A percentile compares a stretch with the other conserved stretches of the same genome.
phyloP scores from a whole-genome alignment of 2,797 vertebrate species.

The Psittacula echo region DNA sequence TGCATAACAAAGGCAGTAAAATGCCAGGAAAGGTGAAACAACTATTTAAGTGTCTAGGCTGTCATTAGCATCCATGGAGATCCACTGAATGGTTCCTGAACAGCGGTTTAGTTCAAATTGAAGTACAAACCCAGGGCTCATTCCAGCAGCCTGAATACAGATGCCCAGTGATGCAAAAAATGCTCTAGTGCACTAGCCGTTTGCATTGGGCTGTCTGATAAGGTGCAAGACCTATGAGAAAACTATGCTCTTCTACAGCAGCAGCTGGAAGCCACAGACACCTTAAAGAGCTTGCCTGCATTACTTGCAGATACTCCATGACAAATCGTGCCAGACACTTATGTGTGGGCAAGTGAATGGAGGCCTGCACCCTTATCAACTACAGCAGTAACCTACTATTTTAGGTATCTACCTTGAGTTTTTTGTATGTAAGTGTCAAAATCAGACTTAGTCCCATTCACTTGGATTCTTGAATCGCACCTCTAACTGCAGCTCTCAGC shows the following conservation, averaged over 20 bases:
- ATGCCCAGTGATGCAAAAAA: not conserved
- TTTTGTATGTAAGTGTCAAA: not conserved
- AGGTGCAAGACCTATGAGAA: not conserved
- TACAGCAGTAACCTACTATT: not conserved
- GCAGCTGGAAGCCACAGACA: not conserved
- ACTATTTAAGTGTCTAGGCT: not conserved
- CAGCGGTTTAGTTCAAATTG: not conserved
- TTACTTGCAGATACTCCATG: accelerated
- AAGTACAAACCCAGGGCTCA: not conserved
- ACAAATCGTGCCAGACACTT: not conserved
- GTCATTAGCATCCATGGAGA: not conserved
- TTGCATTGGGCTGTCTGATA: not conserved
- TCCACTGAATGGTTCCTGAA: not conserved
- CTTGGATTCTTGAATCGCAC: not conserved
- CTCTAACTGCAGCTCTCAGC: not conserved
- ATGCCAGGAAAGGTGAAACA: constrained; percentile 11
- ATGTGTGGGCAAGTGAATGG: accelerated
- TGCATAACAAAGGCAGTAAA: constrained; percentile 27
- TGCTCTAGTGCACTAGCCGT: not conserved
- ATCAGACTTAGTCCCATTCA: not conserved
- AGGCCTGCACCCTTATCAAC: not conserved
- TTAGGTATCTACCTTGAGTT: not conserved
- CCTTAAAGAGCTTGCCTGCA: not conserved
- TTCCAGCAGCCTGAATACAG: not conserved
- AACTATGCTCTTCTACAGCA: not conserved